These are phyloP conservation scores for Lonchura striata DNA, from an alignment of 2,113 vertebrate genomes.

Conservation along the genomic window DNA sequence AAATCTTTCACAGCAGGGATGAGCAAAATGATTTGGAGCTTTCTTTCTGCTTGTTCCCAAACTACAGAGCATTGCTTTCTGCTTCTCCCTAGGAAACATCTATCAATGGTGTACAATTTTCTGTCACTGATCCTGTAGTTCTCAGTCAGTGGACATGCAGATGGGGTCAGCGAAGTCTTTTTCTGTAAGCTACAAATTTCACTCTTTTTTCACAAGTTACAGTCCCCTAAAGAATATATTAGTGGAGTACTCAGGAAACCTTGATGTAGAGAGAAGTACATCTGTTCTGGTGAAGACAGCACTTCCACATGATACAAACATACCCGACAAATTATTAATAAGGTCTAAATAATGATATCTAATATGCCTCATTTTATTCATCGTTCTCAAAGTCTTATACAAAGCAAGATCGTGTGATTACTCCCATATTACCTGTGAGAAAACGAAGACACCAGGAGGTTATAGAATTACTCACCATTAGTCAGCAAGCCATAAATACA, in stretches of 20 bases:
- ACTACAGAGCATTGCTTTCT: not conserved
- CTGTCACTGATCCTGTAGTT: not conserved
- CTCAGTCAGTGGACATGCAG: not conserved
- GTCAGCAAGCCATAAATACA: constrained; percentile 28
- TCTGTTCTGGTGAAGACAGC: not conserved
- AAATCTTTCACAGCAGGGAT: not conserved
- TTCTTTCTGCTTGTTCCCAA: not conserved
- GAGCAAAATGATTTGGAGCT: not conserved
- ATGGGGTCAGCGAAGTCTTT: not conserved
- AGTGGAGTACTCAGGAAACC: not conserved
- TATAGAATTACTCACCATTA: not conserved
- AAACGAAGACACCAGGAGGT: constrained; percentile 24
- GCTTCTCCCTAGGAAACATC: not conserved
- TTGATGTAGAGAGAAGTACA: not conserved
- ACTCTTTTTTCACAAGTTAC: not conserved
- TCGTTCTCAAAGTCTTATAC: not conserved
- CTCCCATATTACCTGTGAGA: constrained; percentile 8
- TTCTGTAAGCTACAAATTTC: not conserved
- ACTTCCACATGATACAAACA: not conserved
- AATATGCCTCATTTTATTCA: not conserved
- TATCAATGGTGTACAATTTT: not conserved
- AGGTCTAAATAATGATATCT: not conserved
- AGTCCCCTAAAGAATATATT: not conserved
- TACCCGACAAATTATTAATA: not conserved
- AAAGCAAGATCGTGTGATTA: constrained; percentile 5